Percentiles rank a stretch among this genome's conserved stretches.
phyloP scores from a whole-genome alignment of 2,797 vertebrate species.

The Urocyon cinereoargenteus region DNA sequence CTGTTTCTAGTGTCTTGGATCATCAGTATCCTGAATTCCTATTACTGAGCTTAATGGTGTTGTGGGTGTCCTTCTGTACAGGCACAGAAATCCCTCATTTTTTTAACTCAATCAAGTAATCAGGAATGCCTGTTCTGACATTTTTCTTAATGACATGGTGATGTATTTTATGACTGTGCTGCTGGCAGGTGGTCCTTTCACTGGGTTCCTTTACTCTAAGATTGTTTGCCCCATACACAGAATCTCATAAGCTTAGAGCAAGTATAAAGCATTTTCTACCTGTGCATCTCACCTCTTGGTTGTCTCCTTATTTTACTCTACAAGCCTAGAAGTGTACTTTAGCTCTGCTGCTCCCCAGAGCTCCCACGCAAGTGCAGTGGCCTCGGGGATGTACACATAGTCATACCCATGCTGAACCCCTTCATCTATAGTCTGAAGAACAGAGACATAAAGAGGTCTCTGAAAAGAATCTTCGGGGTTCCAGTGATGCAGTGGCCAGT shows the following conservation, averaged over 20 bases:
- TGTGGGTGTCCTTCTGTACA: background rate
- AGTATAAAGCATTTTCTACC: too few relatives aligned
- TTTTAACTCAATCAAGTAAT: background rate
- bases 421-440: background rate
- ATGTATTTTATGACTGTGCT: too few relatives aligned
- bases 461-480: background rate
- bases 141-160: background rate
- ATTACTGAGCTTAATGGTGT: background rate
- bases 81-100: background rate
- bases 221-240: too few relatives aligned
- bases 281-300: too few relatives aligned
- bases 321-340: too few relatives aligned
- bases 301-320: too few relatives aligned
- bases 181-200: too few relatives aligned
- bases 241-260: too few relatives aligned
- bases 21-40: conserved; percentile 41
- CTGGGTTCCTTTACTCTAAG: too few relatives aligned
- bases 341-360: too few relatives aligned
- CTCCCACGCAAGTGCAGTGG: too few relatives aligned
- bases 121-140: background rate
- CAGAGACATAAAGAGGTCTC: background rate
- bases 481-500: background rate
- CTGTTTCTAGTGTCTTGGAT: conserved; percentile 36
- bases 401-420: background rate
- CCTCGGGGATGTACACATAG: background rate